Evolutionary conservation across 2,113 vertebrate genomes (phyloP).

Genomic region (Nymphicus hollandicus): DNA sequence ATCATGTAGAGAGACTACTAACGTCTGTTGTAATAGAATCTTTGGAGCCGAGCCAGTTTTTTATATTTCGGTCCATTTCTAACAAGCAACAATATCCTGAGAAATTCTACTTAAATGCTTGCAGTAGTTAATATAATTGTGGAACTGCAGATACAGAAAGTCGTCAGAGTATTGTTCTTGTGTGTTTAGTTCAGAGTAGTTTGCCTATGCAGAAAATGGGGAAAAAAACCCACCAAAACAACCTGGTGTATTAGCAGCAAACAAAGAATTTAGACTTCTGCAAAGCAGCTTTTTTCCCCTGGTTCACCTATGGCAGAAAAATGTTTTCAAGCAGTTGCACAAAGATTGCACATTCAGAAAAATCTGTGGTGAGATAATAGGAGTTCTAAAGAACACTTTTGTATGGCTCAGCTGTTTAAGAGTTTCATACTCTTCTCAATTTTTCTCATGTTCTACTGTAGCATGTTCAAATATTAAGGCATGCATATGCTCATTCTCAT

Average conservation of each 20-base stretch:
- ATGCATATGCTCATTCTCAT: background rate
- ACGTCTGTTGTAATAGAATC: background rate
- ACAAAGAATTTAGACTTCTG: background rate
- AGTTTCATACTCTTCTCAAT: background rate
- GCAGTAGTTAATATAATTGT: background rate
- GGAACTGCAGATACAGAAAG: background rate
- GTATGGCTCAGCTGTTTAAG: background rate
- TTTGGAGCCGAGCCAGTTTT: background rate
- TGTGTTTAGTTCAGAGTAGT: background rate
- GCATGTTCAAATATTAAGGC: background rate
- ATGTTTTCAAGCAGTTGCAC: background rate
- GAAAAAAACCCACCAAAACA: rapidly evolving
- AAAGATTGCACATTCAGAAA: background rate
- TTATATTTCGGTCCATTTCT: background rate
- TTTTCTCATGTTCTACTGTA: background rate
- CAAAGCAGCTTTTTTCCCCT: background rate
- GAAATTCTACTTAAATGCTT: background rate
- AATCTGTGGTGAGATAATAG: background rate
- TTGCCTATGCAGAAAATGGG: background rate
- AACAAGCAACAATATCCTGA: background rate
- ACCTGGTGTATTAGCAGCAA: background rate
- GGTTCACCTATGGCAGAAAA: background rate
- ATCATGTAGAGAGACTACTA: rapidly evolving
- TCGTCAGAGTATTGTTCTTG: background rate
- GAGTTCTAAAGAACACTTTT: background rate